Evolutionary conservation across 2,888 invertebrate genomes (phyloP), one percentile per base, ranked within the genome.

Genomic region (Drosophila cracens): DNA sequence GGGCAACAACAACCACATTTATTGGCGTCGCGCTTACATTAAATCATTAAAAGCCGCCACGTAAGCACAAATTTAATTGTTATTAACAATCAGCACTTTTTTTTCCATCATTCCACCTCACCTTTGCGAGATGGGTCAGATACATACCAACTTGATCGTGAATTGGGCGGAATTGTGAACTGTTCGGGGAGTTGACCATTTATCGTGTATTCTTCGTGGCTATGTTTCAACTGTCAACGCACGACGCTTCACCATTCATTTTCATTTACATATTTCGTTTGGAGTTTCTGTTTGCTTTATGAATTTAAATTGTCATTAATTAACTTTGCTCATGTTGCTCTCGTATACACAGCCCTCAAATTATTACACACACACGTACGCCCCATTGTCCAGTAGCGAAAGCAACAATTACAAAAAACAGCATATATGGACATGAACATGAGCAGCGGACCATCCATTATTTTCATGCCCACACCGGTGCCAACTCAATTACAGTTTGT

Each of bases 271-370:
- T 87, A 71, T 83, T 76, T 80, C 75, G 72, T 70, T 72, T 76
- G 60, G 78, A 59, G 49, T 72, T 76, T 81, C 73, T 89, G 84
- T 81, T 83, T 88, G 87, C 83, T 90, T 87, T 90, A 90, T 90
- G 90, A 90, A 91, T 90, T 90, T 91, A 90, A 90, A 91, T 90
- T 90, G 87, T 84, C 91, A 91, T 91, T 90, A 91, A 90, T 90
- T 91, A 91, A 90, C 85, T 90, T 73, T 59, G 70, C 61, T 62
- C 74, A 66, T 70, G 52, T 72, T 60, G 51, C 25, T 16, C 27
- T 6, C 43, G 25, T 38, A 56, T 54, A 70, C 59, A 78, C 38
- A 65, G 49, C 33, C 49, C 57, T 72, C 67, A 69, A 78, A 79
- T 86, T 85, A 83, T 88, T 80, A 72, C 78, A 78, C 88, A 88